phyloP scores from a whole-genome alignment of 2,888 invertebrate species.

The Acleris holmiana region DNA sequence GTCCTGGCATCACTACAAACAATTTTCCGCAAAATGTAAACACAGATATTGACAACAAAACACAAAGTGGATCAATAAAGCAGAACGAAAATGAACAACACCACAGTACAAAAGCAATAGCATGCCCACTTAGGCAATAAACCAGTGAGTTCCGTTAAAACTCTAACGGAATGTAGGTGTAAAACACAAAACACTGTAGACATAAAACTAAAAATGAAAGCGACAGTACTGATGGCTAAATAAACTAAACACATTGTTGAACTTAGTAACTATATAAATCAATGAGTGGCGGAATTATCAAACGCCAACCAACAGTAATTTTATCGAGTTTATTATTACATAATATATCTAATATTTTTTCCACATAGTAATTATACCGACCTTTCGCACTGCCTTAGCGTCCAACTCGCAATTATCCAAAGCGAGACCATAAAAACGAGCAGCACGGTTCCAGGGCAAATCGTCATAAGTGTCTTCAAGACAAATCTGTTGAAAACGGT shows the following conservation, averaged over 20 bases:
- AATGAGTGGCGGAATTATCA: constrained; percentile 4
- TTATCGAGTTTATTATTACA: no score
- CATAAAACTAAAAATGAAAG: constrained; percentile 60
- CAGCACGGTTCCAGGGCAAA: constrained; percentile 98
- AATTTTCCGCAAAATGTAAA: constrained; percentile 55
- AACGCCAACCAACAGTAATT: constrained; percentile 2
- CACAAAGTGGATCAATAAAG: constrained; percentile 71
- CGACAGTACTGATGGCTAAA: constrained; percentile 56
- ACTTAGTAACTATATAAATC: background rate
- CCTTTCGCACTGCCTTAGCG: constrained; percentile 99
- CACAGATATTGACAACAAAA: constrained; percentile 62
- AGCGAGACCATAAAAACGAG: constrained; percentile 99
- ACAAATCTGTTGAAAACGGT: constrained; percentile 87
- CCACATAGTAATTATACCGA: constrained; percentile 74
- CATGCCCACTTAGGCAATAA: constrained; percentile 76
- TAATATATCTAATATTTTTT: no score
- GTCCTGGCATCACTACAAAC: constrained; percentile 70
- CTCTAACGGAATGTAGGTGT: constrained; percentile 52
- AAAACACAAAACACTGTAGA: constrained; percentile 54
- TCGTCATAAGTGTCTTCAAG: constrained; percentile 99
- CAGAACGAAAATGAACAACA: constrained; percentile 72
- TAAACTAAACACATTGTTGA: constrained; percentile 41
- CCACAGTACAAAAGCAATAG: constrained; percentile 79
- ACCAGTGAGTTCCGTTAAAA: constrained; percentile 59
- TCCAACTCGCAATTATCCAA: constrained; percentile 99